Base-by-base conservation (phyloP, 2,888 invertebrate genomes). In the Acrocyrtus sp. region DNA sequence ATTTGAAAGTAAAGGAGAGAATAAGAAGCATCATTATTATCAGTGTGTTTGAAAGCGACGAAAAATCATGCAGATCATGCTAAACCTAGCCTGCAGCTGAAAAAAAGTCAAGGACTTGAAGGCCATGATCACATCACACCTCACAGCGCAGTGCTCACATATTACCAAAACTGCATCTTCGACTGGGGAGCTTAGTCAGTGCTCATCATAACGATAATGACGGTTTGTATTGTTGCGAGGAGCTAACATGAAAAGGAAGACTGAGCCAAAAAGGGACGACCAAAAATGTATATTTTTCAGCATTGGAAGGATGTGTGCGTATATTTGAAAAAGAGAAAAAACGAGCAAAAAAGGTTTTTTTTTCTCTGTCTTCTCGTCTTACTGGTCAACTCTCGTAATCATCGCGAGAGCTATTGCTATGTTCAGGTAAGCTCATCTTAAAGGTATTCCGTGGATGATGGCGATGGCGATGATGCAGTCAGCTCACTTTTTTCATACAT, bases 121-220 rank as follows among this genome's bases (percentile, higher is more conserved):
- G 68, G 68, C 68, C 68, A 68, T 68, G 68, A 68, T 68, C 68
- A 68, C 48, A 48, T 48, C 48, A 21, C n/a, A n/a, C n/a, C n/a
- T n/a, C n/a, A n/a, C n/a, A n/a, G n/a, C n/a, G n/a, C n/a, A n/a
- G n/a, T n/a, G n/a, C n/a, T n/a, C 43, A 43, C 43, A 17, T 43
- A 43, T 17, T 17, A n/a, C n/a, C n/a, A n/a, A n/a, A 43, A 43
- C 43, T 17, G 17, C n/a, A n/a, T n/a, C n/a, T n/a, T n/a, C n/a
- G n/a, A n/a, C n/a, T n/a, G n/a, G n/a, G n/a, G n/a, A n/a, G n/a
- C n/a, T n/a, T n/a, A n/a, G n/a, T 34, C 5, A 12, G 34, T 50
- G 10, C 39, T 29, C 48, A 39, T 24, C 27, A 45, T 45, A n/a
- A 53, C 54, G 27, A 51, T 51, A 5, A 22, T 48, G 39, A 22